Conservation (phyloP, 2,888 invertebrate genomes). For the Platycnemis pennipes region DNA sequence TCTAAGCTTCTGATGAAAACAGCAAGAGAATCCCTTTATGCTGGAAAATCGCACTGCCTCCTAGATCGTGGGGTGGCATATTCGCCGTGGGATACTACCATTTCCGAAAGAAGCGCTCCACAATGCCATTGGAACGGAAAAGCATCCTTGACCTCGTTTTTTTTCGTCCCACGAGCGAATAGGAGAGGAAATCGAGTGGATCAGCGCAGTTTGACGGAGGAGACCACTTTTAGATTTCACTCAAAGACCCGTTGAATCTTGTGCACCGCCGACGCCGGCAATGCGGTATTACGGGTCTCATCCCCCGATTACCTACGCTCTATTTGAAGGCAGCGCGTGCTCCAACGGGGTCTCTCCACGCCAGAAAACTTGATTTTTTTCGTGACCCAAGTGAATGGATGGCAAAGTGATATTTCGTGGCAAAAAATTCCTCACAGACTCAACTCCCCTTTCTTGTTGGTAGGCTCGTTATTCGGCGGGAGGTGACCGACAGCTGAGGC, state of each 20-base stretch:
- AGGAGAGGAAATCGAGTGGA: neutral
- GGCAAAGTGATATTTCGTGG: too few species aligned
- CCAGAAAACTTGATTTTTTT: neutral
- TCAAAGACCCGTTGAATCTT: neutral
- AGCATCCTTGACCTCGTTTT: neutral
- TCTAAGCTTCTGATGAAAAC: too few species aligned
- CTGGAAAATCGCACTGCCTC: neutral
- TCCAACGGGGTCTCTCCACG: neutral
- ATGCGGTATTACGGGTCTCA: neutral
- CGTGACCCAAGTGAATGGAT: too few species aligned
- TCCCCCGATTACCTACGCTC: neutral
- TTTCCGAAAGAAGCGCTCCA: neutral
- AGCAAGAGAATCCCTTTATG: too few species aligned
- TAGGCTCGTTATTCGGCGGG: too few species aligned
- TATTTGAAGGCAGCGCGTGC: neutral
- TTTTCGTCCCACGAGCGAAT: neutral
- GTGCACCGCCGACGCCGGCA: neutral
- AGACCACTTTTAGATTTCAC: neutral
- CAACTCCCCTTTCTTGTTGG: too few species aligned
- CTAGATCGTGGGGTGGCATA: neutral
- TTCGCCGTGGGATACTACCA: neutral
- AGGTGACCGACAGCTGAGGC: too few species aligned
- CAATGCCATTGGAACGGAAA: neutral
- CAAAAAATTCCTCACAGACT: too few species aligned
- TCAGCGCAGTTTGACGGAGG: neutral